Percentiles rank a stretch among this genome's conserved stretches.
phyloP scores from a whole-genome alignment of 2,797 vertebrate species.

The Propithecus perrieri region DNA sequence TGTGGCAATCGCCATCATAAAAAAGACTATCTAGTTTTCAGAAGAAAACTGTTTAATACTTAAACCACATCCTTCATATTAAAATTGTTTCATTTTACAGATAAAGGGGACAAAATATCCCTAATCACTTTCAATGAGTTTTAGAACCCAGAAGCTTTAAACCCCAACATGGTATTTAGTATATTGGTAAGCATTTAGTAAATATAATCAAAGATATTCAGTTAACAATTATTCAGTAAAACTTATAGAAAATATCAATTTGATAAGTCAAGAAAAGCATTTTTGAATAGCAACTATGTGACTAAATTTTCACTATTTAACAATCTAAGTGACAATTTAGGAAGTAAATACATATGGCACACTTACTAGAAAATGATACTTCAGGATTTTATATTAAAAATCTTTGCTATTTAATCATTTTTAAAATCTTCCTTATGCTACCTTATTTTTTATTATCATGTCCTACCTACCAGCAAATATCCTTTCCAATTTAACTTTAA shows the following conservation, averaged over 20 bases:
- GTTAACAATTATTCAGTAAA: slow-evolving; percentile 38
- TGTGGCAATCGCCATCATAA: not conserved
- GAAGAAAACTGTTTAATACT: slow-evolving; percentile 40
- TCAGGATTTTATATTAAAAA: slow-evolving; percentile 33
- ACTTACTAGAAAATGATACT: slow-evolving; percentile 37
- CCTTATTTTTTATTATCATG: slow-evolving; percentile 24
- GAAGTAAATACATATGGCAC: not conserved
- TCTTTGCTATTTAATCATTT: slow-evolving; percentile 25
- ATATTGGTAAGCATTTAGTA: slow-evolving; percentile 22
- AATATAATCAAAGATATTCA: slow-evolving; percentile 16
- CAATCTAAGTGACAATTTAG: slow-evolving; percentile 26
- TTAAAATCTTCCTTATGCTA: not conserved
- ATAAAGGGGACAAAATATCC: not conserved
- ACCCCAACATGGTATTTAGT: not conserved
- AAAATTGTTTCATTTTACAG: slow-evolving; percentile 43
- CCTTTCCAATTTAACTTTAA: slow-evolving; percentile 54
- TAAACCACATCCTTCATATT: slow-evolving; percentile 26
- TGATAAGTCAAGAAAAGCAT: not conserved
- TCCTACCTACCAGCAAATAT: slow-evolving; percentile 17
- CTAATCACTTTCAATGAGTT: slow-evolving; percentile 48
- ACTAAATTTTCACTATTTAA: slow-evolving; percentile 30
- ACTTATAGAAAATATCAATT: slow-evolving; percentile 36
- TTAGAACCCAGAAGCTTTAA: slow-evolving; percentile 51
- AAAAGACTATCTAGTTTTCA: slow-evolving; percentile 42
- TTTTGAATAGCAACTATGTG: slow-evolving; percentile 36